Conservation (phyloP, 2,113 vertebrate genomes). For the Perca flavescens region DNA sequence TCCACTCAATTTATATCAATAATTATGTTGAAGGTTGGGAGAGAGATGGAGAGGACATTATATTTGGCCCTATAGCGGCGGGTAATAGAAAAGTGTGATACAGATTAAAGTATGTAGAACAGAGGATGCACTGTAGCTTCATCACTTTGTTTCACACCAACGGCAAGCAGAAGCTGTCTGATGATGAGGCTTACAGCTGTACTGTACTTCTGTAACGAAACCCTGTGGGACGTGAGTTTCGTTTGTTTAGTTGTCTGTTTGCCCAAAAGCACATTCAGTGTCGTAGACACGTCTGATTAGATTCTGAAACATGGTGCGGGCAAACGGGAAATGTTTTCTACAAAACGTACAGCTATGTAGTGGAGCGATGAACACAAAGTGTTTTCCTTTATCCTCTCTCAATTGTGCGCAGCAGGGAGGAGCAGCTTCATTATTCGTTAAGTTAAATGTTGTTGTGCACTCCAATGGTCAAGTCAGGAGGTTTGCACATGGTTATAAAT, state of each 20-base stretch:
- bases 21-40: background rate
- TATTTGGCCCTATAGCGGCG: background rate
- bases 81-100: background rate
- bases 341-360: background rate
- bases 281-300: slow-evolving; percentile 4
- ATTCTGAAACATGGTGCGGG: slow-evolving; percentile 16
- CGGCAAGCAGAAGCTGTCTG: slow-evolving; percentile 18
- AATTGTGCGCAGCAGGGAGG: background rate
- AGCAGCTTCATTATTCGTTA: background rate
- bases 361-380: background rate
- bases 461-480: background rate
- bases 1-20: too few species aligned
- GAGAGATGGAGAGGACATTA: background rate
- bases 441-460: background rate
- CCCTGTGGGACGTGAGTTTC: slow-evolving; percentile 24
- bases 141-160: background rate
- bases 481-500: background rate
- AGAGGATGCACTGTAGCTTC: background rate
- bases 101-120: background rate
- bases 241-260: slow-evolving; percentile 37
- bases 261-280: slow-evolving; percentile 12
- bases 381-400: background rate
- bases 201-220: slow-evolving; percentile 27
- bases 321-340: background rate
- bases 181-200: slow-evolving; percentile 29